Conservation (phyloP, 2,888 invertebrate species). For the Leucania comma region DNA sequence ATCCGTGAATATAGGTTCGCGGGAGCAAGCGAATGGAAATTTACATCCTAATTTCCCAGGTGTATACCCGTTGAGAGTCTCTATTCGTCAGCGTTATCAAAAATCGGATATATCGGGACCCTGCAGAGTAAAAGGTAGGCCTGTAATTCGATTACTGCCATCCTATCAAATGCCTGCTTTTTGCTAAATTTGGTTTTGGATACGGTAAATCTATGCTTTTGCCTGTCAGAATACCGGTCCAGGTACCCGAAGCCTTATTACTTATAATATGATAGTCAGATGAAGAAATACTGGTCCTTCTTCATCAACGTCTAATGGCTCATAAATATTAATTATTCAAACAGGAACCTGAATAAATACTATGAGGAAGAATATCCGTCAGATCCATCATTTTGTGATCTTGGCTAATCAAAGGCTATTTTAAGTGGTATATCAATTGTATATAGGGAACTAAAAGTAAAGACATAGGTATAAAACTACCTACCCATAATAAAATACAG, state of each 20-base stretch:
- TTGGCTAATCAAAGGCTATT: not conserved
- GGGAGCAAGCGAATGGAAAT: conserved; percentile 85
- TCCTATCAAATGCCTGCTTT: conserved; percentile 17
- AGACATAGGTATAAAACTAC: not conserved
- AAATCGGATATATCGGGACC: conserved; percentile 72
- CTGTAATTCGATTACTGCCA: conserved; percentile 48
- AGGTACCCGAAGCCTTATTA: not conserved
- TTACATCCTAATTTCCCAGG: conserved; percentile 91
- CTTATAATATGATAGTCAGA: not conserved
- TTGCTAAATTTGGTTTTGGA: conserved; percentile 19
- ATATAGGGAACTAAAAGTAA: not conserved
- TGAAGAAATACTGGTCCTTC: not conserved
- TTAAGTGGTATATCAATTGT: not conserved
- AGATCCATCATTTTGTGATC: not conserved
- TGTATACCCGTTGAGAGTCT: conserved; percentile 77
- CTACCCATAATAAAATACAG: not conserved
- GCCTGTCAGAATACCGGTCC: not conserved
- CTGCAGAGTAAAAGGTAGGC: conserved; percentile 30
- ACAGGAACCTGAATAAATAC: not conserved
- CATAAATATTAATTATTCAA: not conserved
- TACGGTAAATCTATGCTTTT: not conserved
- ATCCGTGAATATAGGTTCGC: conserved; percentile 85
- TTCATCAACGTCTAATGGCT: not conserved
- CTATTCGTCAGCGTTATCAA: conserved; percentile 86
- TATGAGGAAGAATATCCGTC: not conserved